Conservation (phyloP, 2,888 invertebrate genomes). For the Acrobasis consociella region DNA sequence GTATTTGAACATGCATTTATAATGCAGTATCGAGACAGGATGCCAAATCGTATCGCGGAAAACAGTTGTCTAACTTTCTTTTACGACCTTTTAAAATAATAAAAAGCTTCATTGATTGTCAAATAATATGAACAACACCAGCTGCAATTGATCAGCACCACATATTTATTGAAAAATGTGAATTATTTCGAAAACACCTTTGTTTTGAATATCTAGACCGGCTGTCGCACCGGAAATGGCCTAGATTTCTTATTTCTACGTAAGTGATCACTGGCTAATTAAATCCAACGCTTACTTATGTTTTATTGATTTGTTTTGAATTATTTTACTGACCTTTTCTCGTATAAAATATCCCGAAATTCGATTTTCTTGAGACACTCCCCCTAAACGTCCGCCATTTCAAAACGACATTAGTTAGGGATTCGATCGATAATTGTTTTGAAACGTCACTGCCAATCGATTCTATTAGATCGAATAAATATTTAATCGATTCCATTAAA, state of each 20-base stretch:
- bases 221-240: constrained; percentile 67
- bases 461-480: too few species aligned
- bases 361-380: constrained; percentile 74
- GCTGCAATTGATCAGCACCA: not conserved
- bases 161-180: constrained; percentile 37
- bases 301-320: constrained; percentile 31
- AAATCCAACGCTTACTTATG: constrained; percentile 23
- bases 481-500: not conserved
- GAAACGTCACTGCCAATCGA: constrained; percentile 32
- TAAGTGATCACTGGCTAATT: constrained; percentile 4
- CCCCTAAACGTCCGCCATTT: constrained; percentile 82
- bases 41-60: not conserved
- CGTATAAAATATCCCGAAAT: constrained; percentile 62
- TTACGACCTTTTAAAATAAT: not conserved
- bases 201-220: constrained; percentile 78
- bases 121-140: not conserved
- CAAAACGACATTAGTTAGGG: constrained; percentile 72
- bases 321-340: constrained; percentile 55
- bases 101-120: not conserved
- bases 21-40: not conserved
- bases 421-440: constrained; percentile 59
- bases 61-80: not conserved
- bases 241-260: constrained; percentile 31
- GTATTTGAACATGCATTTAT: not conserved
- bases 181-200: constrained; percentile 58